phyloP scores from a whole-genome alignment of 2,113 vertebrate genomes.

The Excalfactoria chinensis region DNA sequence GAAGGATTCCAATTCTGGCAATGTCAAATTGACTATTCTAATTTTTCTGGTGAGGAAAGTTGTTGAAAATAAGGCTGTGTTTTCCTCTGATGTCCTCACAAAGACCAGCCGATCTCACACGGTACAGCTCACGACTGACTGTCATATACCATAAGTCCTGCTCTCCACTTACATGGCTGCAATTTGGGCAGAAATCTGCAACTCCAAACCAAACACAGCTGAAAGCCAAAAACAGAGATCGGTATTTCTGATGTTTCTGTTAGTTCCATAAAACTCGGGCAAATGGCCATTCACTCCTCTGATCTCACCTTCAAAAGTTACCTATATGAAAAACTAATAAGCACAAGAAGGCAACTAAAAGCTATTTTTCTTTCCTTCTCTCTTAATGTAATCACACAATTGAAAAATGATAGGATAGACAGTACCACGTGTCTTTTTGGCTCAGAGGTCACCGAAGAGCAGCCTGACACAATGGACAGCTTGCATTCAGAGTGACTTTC shows the following conservation, averaged over 20 bases:
- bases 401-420: background rate
- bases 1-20: background rate
- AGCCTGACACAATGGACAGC: rapidly evolving
- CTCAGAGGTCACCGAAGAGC: rapidly evolving
- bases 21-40: background rate
- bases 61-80: background rate
- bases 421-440: rapidly evolving
- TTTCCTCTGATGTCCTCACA: background rate
- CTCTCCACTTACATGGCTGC: background rate
- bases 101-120: background rate
- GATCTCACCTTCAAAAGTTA: background rate
- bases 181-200: background rate
- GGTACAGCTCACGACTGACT: background rate
- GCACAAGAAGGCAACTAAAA: background rate
- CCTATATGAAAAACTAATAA: background rate
- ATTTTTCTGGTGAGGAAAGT: background rate
- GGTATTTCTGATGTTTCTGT: background rate
- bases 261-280: background rate
- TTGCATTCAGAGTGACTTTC: rapidly evolving
- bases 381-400: rapidly evolving
- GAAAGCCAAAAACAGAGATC: rapidly evolving
- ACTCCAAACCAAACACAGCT: background rate
- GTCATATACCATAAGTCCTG: rapidly evolving
- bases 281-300: background rate
- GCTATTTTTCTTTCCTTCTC: background rate